phyloP scores from a whole-genome alignment of 2,888 invertebrate species.

The Ormyrus rosae region DNA sequence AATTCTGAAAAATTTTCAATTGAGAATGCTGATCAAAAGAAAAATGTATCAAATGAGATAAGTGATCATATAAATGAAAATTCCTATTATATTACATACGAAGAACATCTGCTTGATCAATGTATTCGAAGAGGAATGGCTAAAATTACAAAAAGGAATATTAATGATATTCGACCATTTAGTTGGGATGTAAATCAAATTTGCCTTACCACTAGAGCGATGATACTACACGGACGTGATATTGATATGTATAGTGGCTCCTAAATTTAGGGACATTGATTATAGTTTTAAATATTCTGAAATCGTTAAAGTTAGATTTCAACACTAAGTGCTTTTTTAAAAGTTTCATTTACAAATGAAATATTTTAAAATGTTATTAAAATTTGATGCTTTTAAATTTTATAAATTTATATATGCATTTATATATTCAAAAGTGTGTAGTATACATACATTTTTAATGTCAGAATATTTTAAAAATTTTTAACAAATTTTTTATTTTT shows the following conservation, averaged over 20 bases:
- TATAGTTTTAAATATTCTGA: too few relatives aligned
- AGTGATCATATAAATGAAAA: conserved; percentile 29
- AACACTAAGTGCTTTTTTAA: too few relatives aligned
- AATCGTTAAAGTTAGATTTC: too few relatives aligned
- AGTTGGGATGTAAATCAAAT: conserved; percentile 55
- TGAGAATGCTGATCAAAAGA: background rate
- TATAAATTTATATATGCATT: too few relatives aligned
- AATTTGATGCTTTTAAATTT: too few relatives aligned
- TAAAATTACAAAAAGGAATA: conserved; percentile 50
- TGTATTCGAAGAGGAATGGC: conserved; percentile 55
- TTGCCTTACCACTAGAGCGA: conserved; percentile 53
- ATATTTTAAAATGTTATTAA: too few relatives aligned
- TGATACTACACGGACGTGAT: conserved; percentile 38
- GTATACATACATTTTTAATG: too few relatives aligned
- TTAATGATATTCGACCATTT: conserved; percentile 53
- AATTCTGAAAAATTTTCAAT: conserved; percentile 6
- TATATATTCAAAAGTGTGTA: too few relatives aligned
- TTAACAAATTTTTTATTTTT: too few relatives aligned
- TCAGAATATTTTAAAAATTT: too few relatives aligned
- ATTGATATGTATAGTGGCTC: conserved; percentile 7
- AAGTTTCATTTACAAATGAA: too few relatives aligned
- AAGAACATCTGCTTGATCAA: conserved; percentile 54
- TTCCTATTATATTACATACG: conserved; percentile 43
- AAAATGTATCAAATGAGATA: conserved; percentile 9
- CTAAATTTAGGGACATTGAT: conserved; percentile 8